Evolutionary conservation across 2,888 invertebrate species (phyloP).

Genomic region (Cremastobaeus sp.): DNA sequence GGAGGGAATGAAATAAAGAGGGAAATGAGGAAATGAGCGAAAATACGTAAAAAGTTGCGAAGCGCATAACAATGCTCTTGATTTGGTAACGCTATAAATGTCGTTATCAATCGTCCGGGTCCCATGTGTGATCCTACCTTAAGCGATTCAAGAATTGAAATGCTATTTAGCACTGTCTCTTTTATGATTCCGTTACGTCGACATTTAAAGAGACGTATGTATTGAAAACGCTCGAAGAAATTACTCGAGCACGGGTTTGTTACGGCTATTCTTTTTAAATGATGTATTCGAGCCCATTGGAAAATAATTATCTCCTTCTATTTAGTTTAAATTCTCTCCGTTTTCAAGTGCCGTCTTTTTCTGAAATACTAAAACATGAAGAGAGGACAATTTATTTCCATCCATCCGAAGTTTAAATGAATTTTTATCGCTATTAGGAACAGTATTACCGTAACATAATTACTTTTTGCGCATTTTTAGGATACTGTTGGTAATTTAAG

Average conservation of each 20-base stretch:
- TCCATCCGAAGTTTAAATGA: conserved; percentile 22
- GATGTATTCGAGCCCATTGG: too few species aligned
- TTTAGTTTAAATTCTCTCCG: too few species aligned
- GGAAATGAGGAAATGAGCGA: conserved; percentile 18
- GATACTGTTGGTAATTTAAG: conserved; percentile 29
- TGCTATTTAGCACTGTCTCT: conserved; percentile 53
- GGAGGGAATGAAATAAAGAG: not conserved
- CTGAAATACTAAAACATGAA: not conserved
- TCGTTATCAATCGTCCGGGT: conserved; percentile 53
- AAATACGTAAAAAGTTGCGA: conserved; percentile 48
- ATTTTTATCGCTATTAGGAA: conserved; percentile 22
- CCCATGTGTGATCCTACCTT: conserved; percentile 52
- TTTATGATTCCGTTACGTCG: conserved; percentile 20
- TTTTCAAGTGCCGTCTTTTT: too few species aligned
- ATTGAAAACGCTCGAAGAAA: too few species aligned
- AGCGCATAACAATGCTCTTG: conserved; percentile 52
- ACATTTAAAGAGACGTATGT: too few species aligned
- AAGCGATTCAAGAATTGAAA: conserved; percentile 57
- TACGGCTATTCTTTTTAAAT: too few species aligned
- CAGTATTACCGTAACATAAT: conserved; percentile 39
- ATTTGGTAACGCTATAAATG: conserved; percentile 54
- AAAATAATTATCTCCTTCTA: too few species aligned
- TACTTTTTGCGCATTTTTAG: conserved; percentile 51
- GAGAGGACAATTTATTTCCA: conserved; percentile 1
- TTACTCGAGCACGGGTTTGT: too few species aligned